phyloP scores from a whole-genome alignment of 2,888 invertebrate species.

The Epinotia ramella region DNA sequence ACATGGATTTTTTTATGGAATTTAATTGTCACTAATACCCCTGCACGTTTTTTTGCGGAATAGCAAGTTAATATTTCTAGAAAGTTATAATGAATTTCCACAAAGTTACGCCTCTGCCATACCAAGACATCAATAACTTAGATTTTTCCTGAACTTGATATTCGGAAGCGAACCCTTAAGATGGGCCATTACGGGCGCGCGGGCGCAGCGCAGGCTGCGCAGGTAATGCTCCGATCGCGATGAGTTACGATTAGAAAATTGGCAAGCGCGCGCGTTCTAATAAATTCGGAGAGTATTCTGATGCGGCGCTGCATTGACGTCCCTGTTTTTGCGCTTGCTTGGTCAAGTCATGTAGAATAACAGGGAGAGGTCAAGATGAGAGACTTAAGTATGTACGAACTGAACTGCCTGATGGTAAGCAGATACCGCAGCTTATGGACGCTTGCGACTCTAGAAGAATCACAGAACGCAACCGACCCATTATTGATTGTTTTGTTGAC shows the following conservation, averaged over 20 bases:
- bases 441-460: too few species aligned
- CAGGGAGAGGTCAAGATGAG: not conserved
- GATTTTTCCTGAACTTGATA: not conserved
- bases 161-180: conserved; percentile 29
- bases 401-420: too few species aligned
- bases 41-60: too few species aligned
- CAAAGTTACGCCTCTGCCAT: too few species aligned
- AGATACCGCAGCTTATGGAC: too few species aligned
- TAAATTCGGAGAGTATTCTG: conserved; percentile 62
- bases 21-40: too few species aligned
- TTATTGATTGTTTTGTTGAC: too few species aligned
- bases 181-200: conserved; percentile 44
- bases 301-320: conserved; percentile 23
- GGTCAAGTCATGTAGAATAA: not conserved
- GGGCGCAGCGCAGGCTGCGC: conserved; percentile 50
- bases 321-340: conserved; percentile 4
- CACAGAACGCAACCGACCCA: too few species aligned
- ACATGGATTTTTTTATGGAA: too few species aligned
- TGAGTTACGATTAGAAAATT: conserved; percentile 81
- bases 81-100: too few species aligned
- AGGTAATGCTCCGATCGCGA: conserved; percentile 70
- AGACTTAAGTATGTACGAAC: not conserved
- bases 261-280: conserved; percentile 75
- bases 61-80: too few species aligned
- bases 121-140: not conserved